Evolutionary conservation across 2,113 vertebrate genomes (phyloP).

Genomic region (Lepisosteus osseus): DNA sequence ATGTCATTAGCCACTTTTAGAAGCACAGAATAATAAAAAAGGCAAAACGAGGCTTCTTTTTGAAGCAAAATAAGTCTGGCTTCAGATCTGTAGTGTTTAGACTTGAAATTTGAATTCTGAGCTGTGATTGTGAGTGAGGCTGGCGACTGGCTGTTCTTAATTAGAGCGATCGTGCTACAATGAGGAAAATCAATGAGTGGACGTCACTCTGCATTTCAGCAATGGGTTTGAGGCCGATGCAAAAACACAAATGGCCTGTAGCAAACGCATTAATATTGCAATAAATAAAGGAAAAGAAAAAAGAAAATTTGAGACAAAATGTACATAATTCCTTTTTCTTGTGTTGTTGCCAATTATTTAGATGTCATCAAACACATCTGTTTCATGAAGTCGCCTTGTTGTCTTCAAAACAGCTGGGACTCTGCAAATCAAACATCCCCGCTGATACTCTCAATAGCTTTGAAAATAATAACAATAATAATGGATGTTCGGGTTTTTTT

Average conservation of each 20-base stretch:
- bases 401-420: conserved; percentile 33
- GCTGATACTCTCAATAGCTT: conserved; percentile 37
- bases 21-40: background rate
- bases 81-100: background rate
- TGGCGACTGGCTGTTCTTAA: conserved; percentile 23
- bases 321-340: conserved; percentile 23
- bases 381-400: conserved; percentile 25
- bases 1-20: too few species aligned
- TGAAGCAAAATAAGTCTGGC: background rate
- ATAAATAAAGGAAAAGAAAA: conserved; percentile 46
- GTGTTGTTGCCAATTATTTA: conserved; percentile 25
- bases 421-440: conserved; percentile 32
- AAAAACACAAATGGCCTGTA: conserved; percentile 49
- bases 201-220: conserved; percentile 32
- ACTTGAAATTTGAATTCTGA: background rate
- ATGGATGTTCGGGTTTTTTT: conserved; percentile 13
- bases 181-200: conserved; percentile 34
- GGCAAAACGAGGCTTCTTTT: too few species aligned
- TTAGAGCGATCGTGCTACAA: conserved; percentile 34
- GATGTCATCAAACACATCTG: conserved; percentile 33
- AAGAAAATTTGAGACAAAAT: conserved; percentile 41
- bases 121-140: background rate
- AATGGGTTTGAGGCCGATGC: conserved; percentile 31
- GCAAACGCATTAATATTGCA: conserved; percentile 56
- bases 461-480: conserved; percentile 24